Base-by-base conservation (phyloP, 2,113 vertebrate genomes). In the Hepsetus odoe region DNA sequence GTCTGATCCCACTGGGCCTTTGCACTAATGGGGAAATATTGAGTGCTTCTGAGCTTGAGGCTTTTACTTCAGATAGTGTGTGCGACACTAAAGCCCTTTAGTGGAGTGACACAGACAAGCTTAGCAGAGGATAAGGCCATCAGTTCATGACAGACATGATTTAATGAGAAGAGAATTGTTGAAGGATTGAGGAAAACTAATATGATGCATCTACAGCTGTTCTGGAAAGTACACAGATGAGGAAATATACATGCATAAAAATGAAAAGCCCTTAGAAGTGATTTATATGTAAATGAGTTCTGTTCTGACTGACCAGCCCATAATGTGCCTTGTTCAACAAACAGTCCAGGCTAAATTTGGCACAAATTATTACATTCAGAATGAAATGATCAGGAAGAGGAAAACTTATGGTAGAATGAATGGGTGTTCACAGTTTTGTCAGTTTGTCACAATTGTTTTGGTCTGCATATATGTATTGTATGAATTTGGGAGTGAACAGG, bases 11-110 rank as follows among this genome's bases (percentile, higher is more conserved):
- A 79, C 1, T 64, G 86, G 91, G 88, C 78, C 30, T 14, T 71
- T 12, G 14, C 82, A 64, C 89, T 92, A 92, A 92, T 93, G 90
- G 91, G 87, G 85, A 91, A 90, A 87, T 93, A 92, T 92, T 89
- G 92, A 93, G 90, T 92, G 88, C 86, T 90, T 87, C 85, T 84
- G 88, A 86, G 55, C 86, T 85, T 85, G 81, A 87, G 85, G 80
- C 88, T 88, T 91, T 88, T 84, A 86, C 83, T 80, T 73, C 75
- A 67, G 77, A 38, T 14, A 33, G 32, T 61, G 28, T 38, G 24
- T n/a, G 58, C 20, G 49, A 51, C 26, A 59, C 56, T 74, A 62
- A 78, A 78, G 69, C 66, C 61, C 80, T 73, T 77, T 28, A 77
- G 61, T n/a, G 32, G 70, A 80, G 49, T 49, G 76, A 85, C 77